Percentiles rank a stretch among this genome's conserved stretches.
phyloP scores from a whole-genome alignment of 2,888 invertebrate genomes.

The Melieria picta region DNA sequence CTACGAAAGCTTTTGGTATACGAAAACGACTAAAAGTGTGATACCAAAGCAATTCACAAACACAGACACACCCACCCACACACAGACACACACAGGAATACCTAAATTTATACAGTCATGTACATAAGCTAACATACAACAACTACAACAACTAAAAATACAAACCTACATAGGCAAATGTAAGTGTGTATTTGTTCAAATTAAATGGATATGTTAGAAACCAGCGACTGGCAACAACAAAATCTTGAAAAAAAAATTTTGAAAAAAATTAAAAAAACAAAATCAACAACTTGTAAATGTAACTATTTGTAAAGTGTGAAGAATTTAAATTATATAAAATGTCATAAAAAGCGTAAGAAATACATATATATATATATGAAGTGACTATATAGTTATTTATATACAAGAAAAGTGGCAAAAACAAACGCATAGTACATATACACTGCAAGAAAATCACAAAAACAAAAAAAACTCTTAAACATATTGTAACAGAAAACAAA shows the following conservation, averaged over 20 bases:
- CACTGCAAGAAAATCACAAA: neutral
- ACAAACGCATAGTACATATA: conserved; percentile 11
- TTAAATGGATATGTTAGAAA: neutral
- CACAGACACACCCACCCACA: too few species aligned
- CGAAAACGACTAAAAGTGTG: too few species aligned
- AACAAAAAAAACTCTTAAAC: conserved; percentile 20
- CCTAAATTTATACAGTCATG: too few species aligned
- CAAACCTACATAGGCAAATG: neutral
- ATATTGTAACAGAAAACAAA: conserved; percentile 19
- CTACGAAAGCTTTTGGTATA: too few species aligned
- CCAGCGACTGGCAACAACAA: neutral
- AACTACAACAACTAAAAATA: too few species aligned
- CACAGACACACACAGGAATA: too few species aligned
- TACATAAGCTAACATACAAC: too few species aligned
- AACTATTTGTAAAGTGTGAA: conserved; percentile 8
- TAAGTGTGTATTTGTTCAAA: conserved; percentile 1
- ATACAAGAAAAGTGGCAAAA: conserved; percentile 1
- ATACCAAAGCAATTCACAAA: too few species aligned
- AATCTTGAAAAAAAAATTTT: neutral
- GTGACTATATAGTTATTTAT: neutral
- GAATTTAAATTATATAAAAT: conserved; percentile 7
- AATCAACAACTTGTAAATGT: neutral
- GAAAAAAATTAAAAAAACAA: neutral
- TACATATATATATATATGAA: neutral
- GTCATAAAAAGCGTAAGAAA: neutral